Percentiles rank a stretch among this genome's conserved stretches.
Conservation (phyloP, 2,113 vertebrate genomes). For the Carassius gibelio region DNA sequence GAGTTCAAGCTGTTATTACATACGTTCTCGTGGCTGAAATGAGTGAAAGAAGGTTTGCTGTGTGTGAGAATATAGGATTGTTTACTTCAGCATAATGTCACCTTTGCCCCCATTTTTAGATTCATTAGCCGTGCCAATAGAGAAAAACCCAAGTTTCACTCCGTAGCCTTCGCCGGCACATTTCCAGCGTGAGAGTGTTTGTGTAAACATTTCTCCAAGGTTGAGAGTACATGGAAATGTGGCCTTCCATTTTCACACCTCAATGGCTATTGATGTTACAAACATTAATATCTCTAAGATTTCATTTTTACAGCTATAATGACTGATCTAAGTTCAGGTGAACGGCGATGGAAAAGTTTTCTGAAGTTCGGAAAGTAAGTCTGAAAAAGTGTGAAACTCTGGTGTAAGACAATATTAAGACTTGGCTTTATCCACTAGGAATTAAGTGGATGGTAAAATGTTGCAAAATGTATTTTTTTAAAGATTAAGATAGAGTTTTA, state of each 20-base stretch:
- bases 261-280: not conserved
- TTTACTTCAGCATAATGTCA: conserved; percentile 37
- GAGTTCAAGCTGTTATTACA: conserved; percentile 42
- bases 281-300: not conserved
- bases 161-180: conserved; percentile 10
- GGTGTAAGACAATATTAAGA: no score
- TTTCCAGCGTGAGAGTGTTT: conserved; percentile 32
- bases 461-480: no score
- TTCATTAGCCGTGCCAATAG: conserved; percentile 10
- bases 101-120: conserved; percentile 13
- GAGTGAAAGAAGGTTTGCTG: conserved; percentile 6
- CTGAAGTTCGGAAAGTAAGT: not conserved
- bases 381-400: no score
- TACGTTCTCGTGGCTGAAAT: not conserved
- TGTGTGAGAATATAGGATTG: conserved; percentile 33
- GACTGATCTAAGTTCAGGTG: not conserved
- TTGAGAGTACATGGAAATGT: not conserved
- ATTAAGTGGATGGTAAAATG: no score
- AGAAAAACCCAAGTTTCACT: conserved; percentile 1
- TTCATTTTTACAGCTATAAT: not conserved
- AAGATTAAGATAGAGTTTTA: no score
- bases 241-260: not conserved
- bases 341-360: not conserved
- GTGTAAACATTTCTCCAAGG: conserved; percentile 47
- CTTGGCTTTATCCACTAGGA: no score